Evolutionary conservation across 2,888 invertebrate genomes (phyloP), one percentile per base, ranked within the genome.

Genomic region (Corbicula japonica): DNA sequence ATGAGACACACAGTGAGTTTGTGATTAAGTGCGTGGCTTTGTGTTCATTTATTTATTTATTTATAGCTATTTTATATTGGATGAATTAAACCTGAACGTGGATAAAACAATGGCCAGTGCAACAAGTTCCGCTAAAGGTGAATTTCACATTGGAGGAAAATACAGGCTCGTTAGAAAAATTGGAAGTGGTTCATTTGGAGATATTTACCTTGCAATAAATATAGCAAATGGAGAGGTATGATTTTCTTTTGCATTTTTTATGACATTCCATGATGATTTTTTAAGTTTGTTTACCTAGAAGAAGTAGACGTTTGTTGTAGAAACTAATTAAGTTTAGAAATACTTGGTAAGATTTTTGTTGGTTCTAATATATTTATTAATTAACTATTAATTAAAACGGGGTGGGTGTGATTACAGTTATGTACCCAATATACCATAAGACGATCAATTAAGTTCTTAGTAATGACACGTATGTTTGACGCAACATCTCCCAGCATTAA

Each of bases 151-250:
- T 65, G 90, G 90, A 46, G 91, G 91, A 62, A 93, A 93, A 83
- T 93, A 93, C 84, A 88, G 91, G 77, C 88, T 93, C 61, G 91
- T 93, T 18, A 83, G 93, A 72, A 93, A 93, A 84, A 93, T 93
- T 66, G 93, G 93, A 63, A 93, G 93, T 87, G 93, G 93, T 38
- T 93, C 93, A 4, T 93, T 93, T 84, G 93, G 93, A 44, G 93
- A 93, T 82, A 93, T 93, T 75, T 93, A 93, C 82, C 86, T 93
- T 54, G 92, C 92, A 30, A 92, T 93, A 63, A 93, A 93, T 83
- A 89, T 91, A 54, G 84, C 91, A 18, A 92, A 90, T 86, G 93
- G 92, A 70, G 92, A 93, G 90, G 93, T 93, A 76, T 73, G 88
- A 74, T 60, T 32, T 34, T 1, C 18, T 28, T 3, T 56, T 56